Evolutionary conservation across 2,797 vertebrate species (phyloP).

Genomic region (Acomys russatus): DNA sequence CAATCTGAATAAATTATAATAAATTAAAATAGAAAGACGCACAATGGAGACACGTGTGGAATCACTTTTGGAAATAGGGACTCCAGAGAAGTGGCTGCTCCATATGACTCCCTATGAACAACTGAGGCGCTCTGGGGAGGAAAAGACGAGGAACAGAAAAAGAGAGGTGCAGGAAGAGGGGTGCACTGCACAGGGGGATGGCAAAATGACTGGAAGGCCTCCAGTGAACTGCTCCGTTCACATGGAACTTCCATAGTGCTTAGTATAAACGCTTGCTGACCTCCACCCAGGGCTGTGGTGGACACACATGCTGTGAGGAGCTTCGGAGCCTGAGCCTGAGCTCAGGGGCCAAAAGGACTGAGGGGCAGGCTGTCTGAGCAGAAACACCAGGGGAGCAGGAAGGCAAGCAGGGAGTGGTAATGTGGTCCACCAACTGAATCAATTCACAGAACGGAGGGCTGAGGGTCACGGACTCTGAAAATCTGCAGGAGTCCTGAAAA

Average conservation of each 20-base stretch:
- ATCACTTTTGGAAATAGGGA: neutral
- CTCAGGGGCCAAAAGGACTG: neutral
- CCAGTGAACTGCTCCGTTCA: accelerated
- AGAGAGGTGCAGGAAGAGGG: neutral
- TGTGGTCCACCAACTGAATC: neutral
- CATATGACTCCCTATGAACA: neutral
- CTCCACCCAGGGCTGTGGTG: neutral
- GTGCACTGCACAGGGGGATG: neutral
- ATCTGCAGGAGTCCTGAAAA: neutral
- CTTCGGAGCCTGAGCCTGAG: neutral
- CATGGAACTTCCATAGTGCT: accelerated
- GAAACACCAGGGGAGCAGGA: neutral
- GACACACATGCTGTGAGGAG: neutral
- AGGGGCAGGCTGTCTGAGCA: neutral
- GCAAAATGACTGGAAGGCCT: neutral
- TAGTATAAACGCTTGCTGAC: neutral
- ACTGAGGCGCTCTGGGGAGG: neutral
- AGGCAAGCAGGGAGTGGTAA: accelerated
- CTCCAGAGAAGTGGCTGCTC: neutral
- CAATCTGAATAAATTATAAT: no score
- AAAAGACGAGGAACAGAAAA: neutral
- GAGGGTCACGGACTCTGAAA: neutral
- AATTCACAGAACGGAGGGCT: neutral
- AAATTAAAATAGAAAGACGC: neutral
- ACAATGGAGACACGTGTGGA: neutral